These are phyloP conservation scores for Sarcophaga caerulescens DNA, from an alignment of 2,888 invertebrate genomes.

Conservation along the genomic window DNA sequence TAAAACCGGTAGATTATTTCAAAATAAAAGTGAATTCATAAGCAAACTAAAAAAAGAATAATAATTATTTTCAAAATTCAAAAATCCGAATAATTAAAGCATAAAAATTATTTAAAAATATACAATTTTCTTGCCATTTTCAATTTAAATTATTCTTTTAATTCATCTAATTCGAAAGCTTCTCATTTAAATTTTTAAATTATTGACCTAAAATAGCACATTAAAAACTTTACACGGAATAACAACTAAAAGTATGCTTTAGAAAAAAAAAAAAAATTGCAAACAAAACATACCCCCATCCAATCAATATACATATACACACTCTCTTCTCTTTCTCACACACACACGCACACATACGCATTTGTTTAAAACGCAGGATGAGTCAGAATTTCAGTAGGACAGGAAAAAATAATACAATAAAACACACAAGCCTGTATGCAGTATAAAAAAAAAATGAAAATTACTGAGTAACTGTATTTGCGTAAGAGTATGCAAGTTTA, in stretches of 20 bases:
- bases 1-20: too few species aligned
- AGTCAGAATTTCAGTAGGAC: conserved; percentile 19
- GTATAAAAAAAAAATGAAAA: background rate
- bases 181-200: background rate
- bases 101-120: too few species aligned
- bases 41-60: too few species aligned
- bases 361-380: background rate
- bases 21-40: too few species aligned
- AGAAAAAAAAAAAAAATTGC: background rate
- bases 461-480: background rate
- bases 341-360: background rate
- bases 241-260: conserved; percentile 32
- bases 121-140: background rate
- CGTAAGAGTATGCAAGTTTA: too few species aligned
- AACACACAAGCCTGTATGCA: background rate
- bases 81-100: too few species aligned
- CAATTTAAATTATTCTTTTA: conserved; percentile 6
- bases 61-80: too few species aligned
- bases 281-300: background rate
- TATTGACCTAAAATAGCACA: background rate
- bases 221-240: conserved; percentile 2
- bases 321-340: too few species aligned
- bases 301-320: background rate
- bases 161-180: conserved; percentile 1
- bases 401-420: background rate